Base-by-base conservation (phyloP, 2,888 invertebrate species). In the Heliconius charithonia region DNA sequence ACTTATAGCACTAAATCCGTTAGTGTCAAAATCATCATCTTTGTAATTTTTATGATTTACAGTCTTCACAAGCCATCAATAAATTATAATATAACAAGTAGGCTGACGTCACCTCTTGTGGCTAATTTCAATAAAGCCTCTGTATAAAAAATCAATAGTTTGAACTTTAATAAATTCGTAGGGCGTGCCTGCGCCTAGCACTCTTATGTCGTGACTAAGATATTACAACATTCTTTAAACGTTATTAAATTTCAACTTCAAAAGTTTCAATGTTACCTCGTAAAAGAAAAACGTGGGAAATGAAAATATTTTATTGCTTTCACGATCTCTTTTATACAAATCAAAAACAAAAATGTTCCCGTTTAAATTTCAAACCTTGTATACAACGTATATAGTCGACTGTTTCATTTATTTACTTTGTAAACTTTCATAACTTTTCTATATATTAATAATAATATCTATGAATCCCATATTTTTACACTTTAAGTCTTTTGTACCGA, bases 401-500 rank as follows among this genome's bases (percentile, higher is more conserved):
- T 74, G 74, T 63, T 74, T 63, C 41, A 62, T 62, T 63, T 45
- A 63, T 74, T 25, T 72, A 77, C 73, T 73, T 72, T 37, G 1
- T 37, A 37, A 37, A 9, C 37, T 25, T 45, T 10, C 25, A 45
- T 56, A 22, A 27, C 27, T 41, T 66, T 25, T 25, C 25, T 63
- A 45, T n/a, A 63, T 51, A 71, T 65, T 65, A 22, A 25, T 56
- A 62, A 56, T 32, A 16, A 16, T 45, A 45, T 56, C 62, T 37
- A 37, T 37, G 9, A 10, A 65, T 65, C 25, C 37, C n/a, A 66
- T 41, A n/a, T 37, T 82, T 67, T 80, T 75, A 80, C 83, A 81
- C 83, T 82, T 79, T 79, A 74, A 62, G 69, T 81, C 73, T 76
- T 79, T 80, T 79, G 77, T 69, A 78, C 76, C 74, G 45, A 81